Percentiles rank a stretch among this genome's conserved stretches.
Evolutionary conservation across 2,888 invertebrate genomes (phyloP).

Genomic region (Oeneis ivallda): DNA sequence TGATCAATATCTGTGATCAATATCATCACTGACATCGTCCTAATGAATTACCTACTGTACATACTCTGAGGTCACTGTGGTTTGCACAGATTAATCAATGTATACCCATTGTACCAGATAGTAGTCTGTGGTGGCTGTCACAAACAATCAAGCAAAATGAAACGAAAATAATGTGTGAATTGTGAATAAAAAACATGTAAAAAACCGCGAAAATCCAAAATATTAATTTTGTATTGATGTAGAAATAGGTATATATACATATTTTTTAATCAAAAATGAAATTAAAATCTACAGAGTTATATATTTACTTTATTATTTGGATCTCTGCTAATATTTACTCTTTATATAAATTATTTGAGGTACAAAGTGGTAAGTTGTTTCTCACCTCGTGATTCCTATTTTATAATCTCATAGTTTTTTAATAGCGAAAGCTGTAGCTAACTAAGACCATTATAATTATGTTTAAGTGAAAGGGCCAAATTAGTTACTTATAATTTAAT

Average conservation of each 20-base stretch:
- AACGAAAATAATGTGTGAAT: too few species aligned
- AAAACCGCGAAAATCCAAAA: conserved; percentile 9
- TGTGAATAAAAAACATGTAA: not conserved
- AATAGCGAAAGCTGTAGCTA: not conserved
- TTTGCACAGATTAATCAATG: too few species aligned
- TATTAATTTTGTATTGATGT: not conserved
- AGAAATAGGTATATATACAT: not conserved
- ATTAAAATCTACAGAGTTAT: conserved; percentile 61
- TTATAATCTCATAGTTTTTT: too few species aligned
- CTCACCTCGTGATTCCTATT: too few species aligned
- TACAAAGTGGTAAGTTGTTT: conserved; percentile 82
- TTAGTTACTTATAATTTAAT: not conserved
- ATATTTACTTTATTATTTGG: conserved; percentile 79
- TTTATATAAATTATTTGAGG: conserved; percentile 75
- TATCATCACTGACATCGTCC: too few species aligned
- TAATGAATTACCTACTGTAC: too few species aligned
- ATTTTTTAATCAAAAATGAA: conserved; percentile 20
- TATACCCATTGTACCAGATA: too few species aligned
- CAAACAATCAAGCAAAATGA: too few species aligned
- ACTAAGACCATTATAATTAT: not conserved
- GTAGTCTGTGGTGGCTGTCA: too few species aligned
- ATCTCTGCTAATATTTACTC: conserved; percentile 78
- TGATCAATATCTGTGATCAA: too few species aligned
- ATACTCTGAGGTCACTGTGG: too few species aligned
- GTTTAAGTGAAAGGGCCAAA: not conserved